Base-by-base conservation (phyloP, 1,140 invertebrate species). In the Drosophila nigromelanica region DNA sequence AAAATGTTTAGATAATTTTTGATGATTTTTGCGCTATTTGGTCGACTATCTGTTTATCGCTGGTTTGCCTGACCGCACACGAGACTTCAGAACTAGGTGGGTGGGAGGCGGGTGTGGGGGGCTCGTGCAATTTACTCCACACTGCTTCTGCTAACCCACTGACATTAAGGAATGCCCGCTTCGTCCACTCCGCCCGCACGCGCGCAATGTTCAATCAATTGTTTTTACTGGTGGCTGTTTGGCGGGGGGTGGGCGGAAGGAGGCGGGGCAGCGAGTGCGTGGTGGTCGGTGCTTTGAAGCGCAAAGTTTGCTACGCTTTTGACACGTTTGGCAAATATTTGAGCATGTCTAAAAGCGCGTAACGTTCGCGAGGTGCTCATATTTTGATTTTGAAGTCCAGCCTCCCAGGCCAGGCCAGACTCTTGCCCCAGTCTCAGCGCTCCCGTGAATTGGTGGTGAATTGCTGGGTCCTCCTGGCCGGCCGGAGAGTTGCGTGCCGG, bases 271-370 rank as follows among this genome's bases (percentile, higher is more conserved):
- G 50, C 12, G 33, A 7, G 5, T 12, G 39, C 45, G 33, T 15
- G 58, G 27, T 11, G 47, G 37, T 33, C 21, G 63, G 52, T 48
- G 72, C 67, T 69, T 73, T 72, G 55, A 52, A 73, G 81, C 61
- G 81, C 43, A 56, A 78, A 78, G 76, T 89, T 76, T 89, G 78
- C 83, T 42, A 73, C 85, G 83, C 76, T 89, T 90, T 90, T 90
- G 87, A 90, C 87, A 90, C 87, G 87, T 90, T 90, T 90, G 73
- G 87, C 74, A 90, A 90, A 90, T 90, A 90, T 90, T 90, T 90
- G 89, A 90, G 85, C 87, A 90, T 77, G 87, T 90, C 83, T 89
- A 87, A 87, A 87, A 87, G 83, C 76, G 83, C 83, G 79, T 76
- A 82, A 73, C 82, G 75, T 80, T 78, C 81, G 70, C 73, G 51